These are phyloP conservation scores for Minunthozetes semirufus DNA, from an alignment of 2,888 invertebrate genomes.

Conservation along the genomic window DNA sequence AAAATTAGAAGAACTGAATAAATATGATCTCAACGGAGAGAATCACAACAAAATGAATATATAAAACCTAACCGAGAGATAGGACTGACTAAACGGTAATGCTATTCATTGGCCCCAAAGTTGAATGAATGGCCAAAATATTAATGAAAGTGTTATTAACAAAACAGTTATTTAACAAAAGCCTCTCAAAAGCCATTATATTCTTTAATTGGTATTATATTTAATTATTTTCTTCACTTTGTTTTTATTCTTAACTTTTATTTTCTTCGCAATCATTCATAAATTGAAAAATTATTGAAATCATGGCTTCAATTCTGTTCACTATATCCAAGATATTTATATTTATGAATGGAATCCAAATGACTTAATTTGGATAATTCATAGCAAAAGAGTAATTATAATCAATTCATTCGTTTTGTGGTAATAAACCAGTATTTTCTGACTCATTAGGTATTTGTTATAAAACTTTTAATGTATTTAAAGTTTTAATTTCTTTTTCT, in stretches of 20 bases:
- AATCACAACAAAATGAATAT: background rate
- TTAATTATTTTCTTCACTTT: background rate
- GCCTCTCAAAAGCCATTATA: background rate
- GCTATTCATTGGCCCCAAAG: conserved; percentile 24
- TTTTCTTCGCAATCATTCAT: conserved; percentile 12
- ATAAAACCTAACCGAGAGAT: too few species aligned
- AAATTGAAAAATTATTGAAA: conserved; percentile 28
- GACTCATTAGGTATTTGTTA: background rate
- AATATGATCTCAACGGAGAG: background rate
- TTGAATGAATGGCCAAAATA: conserved; percentile 9
- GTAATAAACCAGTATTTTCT: background rate
- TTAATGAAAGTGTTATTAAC: conserved; percentile 11
- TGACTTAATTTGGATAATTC: conserved; percentile 15
- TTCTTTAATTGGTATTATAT: conserved; percentile 24
- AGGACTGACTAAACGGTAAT: too few species aligned
- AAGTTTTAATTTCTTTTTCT: too few species aligned
- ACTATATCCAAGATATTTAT: background rate
- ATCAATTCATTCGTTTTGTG: background rate
- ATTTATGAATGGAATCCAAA: background rate
- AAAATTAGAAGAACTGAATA: background rate
- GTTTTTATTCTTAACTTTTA: background rate
- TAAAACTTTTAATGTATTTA: too few species aligned
- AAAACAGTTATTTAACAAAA: background rate
- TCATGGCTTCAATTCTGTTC: background rate
- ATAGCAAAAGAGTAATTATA: background rate